These are phyloP conservation scores for Morpho helenor DNA, from an alignment of 2,888 invertebrate species.

Conservation along the genomic window DNA sequence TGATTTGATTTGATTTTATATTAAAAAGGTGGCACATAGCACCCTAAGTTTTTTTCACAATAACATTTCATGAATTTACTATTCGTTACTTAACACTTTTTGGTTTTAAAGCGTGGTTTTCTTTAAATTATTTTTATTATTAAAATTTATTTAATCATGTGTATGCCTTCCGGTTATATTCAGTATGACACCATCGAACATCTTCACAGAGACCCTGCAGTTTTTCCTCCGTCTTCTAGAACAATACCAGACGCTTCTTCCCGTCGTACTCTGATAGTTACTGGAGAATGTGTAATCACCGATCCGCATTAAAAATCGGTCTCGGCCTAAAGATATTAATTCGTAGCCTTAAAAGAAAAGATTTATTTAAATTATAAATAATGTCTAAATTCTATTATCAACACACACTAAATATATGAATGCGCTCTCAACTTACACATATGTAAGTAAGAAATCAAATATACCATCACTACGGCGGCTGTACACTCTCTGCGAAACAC, in stretches of 20 bases:
- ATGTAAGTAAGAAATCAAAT: too few species aligned
- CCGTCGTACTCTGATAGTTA: constrained; percentile 35
- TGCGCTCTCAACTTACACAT: too few species aligned
- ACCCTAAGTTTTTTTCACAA: too few species aligned
- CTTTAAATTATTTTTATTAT: too few species aligned
- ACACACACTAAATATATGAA: too few species aligned
- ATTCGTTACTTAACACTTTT: too few species aligned
- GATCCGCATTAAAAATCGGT: constrained; percentile 27
- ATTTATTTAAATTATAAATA: not conserved
- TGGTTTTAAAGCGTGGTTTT: too few species aligned
- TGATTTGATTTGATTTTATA: too few species aligned
- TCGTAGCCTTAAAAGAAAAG: constrained; percentile 26
- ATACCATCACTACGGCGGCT: too few species aligned
- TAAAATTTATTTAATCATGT: constrained; percentile 22
- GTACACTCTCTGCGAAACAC: too few species aligned
- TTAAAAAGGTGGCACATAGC: too few species aligned
- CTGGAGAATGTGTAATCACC: constrained; percentile 44
- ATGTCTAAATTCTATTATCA: not conserved
- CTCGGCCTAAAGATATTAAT: constrained; percentile 23
- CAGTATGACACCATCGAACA: constrained; percentile 33
- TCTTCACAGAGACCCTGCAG: constrained; percentile 46
- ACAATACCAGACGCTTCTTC: constrained; percentile 50
- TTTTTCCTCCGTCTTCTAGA: constrained; percentile 47
- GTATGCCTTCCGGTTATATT: constrained; percentile 33
- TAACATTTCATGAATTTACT: too few species aligned